Evolutionary conservation across 1,140 invertebrate species (phyloP).

Genomic region (Steinernema feltiae): DNA sequence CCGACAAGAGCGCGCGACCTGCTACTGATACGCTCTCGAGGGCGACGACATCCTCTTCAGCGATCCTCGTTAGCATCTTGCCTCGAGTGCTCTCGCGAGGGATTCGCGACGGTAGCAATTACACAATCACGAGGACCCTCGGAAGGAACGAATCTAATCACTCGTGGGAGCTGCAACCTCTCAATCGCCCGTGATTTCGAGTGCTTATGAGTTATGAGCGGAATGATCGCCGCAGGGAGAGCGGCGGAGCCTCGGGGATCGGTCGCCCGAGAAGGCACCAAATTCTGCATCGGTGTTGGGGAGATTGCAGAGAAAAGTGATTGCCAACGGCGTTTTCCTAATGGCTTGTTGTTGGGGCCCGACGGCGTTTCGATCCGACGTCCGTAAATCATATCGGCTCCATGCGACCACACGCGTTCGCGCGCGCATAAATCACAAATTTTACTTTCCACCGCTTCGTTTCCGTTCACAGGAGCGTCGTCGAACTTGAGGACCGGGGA

Average conservation of each 20-base stretch:
- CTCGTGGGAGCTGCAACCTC: too few relatives aligned
- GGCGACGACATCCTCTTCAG: neutral
- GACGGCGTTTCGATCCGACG: neutral
- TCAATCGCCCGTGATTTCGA: too few relatives aligned
- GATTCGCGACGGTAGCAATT: neutral
- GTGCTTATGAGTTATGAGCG: neutral
- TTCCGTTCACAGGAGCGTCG: neutral
- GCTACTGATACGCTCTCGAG: neutral
- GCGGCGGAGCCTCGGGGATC: neutral
- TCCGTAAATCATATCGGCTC: constrained; percentile 11
- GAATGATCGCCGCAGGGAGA: neutral
- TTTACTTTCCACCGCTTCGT: neutral
- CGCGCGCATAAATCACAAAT: constrained; percentile 6
- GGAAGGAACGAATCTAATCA: too few relatives aligned
- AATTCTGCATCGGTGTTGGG: neutral
- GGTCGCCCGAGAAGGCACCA: neutral
- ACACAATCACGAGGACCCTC: neutral
- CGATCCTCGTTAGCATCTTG: neutral
- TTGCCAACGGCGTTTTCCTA: neutral
- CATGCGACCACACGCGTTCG: neutral
- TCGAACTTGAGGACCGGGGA: neutral
- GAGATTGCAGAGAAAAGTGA: constrained; percentile 19
- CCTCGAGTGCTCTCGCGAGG: neutral
- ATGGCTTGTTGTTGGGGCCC: neutral
- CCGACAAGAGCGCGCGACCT: neutral